phyloP scores from a whole-genome alignment of 2,888 invertebrate species.

The Vesta saturnalis region DNA sequence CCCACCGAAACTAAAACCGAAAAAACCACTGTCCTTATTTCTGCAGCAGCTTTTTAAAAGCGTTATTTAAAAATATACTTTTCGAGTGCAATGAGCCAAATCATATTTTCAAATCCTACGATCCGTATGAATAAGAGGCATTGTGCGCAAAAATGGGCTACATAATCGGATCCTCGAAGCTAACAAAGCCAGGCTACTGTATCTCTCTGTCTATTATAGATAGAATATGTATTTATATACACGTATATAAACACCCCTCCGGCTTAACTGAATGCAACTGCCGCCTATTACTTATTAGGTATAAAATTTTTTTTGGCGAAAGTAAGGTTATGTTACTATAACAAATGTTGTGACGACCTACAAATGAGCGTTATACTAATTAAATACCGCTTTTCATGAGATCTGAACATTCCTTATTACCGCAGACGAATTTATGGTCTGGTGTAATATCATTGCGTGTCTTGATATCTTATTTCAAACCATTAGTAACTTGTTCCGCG shows the following conservation, averaged over 20 bases:
- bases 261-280: constrained; percentile 38
- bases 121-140: constrained; percentile 55
- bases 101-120: constrained; percentile 61
- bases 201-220: constrained; percentile 50
- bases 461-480: constrained; percentile 63
- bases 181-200: constrained; percentile 57
- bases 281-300: constrained; percentile 11
- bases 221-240: constrained; percentile 12
- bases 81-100: constrained; percentile 62
- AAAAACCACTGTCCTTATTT: constrained; percentile 53
- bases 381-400: constrained; percentile 51
- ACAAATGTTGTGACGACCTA: constrained; percentile 29
- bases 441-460: constrained; percentile 61
- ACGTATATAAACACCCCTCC: constrained; percentile 28
- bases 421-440: constrained; percentile 57
- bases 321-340: background rate
- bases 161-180: constrained; percentile 59
- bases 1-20: constrained; percentile 39
- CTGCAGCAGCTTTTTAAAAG: constrained; percentile 51
- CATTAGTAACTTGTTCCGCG: constrained; percentile 59
- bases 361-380: constrained; percentile 50
- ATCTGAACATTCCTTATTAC: constrained; percentile 55
- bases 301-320: background rate
- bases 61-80: constrained; percentile 56
- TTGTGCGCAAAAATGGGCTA: constrained; percentile 53